Conservation (phyloP, 2,113 vertebrate genomes). For the Gadus macrocephalus region DNA sequence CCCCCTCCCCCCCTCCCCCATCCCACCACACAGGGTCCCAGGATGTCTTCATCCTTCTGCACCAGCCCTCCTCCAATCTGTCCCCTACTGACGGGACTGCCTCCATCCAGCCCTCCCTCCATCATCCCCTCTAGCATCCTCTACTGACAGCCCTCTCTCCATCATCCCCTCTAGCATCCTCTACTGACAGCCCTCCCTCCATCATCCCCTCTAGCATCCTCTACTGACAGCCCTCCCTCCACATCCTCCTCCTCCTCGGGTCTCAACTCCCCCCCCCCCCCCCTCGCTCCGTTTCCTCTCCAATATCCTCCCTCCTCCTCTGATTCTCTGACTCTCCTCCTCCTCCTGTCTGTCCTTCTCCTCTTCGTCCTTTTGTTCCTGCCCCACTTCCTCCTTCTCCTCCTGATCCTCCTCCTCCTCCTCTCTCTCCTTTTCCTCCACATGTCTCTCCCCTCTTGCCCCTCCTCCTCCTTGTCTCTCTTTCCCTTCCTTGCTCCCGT, state of each 20-base stretch:
- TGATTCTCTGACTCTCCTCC: no score
- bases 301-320: no score
- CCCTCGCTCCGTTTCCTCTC: no score
- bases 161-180: no score
- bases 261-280: no score
- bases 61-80: not conserved
- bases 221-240: no score
- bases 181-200: no score
- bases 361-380: not conserved
- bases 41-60: not conserved
- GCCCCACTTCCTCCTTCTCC: not conserved
- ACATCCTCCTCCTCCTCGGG: no score
- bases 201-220: no score
- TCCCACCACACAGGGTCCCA: no score
- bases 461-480: not conserved
- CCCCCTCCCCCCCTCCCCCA: no score
- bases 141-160: not conserved
- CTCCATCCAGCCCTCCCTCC: conserved; percentile 31
- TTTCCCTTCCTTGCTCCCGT: not conserved
- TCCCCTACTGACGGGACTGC: conserved; percentile 46
- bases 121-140: not conserved
- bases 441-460: not conserved
- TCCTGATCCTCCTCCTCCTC: not conserved
- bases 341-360: no score
- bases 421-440: conserved; percentile 22